Percentiles rank a stretch among this genome's conserved stretches.
Evolutionary conservation across 2,888 invertebrate species (phyloP).

Genomic region (Himalopsyche kuldschensis): DNA sequence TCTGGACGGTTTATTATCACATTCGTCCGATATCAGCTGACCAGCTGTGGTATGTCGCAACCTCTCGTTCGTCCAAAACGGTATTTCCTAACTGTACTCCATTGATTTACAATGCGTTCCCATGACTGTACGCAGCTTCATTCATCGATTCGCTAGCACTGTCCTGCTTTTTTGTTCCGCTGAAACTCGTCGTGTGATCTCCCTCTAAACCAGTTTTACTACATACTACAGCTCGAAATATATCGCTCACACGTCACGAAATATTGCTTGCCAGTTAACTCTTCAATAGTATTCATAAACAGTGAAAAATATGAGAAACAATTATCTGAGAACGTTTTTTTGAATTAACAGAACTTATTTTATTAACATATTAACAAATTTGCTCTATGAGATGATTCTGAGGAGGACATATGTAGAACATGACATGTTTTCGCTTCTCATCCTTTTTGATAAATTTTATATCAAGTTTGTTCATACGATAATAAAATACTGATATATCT

Average conservation of each 20-base stretch:
- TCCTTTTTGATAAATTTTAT: no score
- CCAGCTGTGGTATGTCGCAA: conserved; percentile 1
- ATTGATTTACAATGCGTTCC: conserved; percentile 33
- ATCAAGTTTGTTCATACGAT: no score
- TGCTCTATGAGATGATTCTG: no score
- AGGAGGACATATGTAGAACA: no score
- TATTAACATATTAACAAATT: no score
- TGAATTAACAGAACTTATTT: no score
- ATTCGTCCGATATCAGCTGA: background rate
- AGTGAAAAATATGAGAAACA: no score
- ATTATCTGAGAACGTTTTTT: no score
- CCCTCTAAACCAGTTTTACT: conserved; percentile 36
- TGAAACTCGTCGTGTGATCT: conserved; percentile 17
- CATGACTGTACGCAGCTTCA: conserved; percentile 35
- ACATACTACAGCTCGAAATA: conserved; percentile 4
- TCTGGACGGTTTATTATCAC: background rate
- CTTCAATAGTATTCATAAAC: no score
- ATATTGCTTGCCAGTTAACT: background rate
- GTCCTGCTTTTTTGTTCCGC: conserved; percentile 6
- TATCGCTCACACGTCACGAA: background rate
- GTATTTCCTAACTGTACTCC: conserved; percentile 36
- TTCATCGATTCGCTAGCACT: conserved; percentile 17
- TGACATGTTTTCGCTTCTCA: no score
- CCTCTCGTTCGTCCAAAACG: conserved; percentile 22
- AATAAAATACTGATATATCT: no score